Conservation (phyloP, 2,797 vertebrate genomes). For the Acipenser ruthenus region DNA sequence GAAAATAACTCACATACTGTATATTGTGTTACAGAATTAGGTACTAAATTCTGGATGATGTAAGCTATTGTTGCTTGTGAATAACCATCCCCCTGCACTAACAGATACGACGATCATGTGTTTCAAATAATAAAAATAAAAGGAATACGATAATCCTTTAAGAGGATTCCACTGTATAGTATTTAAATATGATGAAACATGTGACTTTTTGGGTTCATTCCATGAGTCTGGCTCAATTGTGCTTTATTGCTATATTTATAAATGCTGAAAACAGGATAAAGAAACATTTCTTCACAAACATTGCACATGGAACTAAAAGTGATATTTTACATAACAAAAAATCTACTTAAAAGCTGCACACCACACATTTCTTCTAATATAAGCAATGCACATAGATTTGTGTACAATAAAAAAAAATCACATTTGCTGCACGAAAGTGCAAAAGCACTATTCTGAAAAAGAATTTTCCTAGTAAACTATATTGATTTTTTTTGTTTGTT, state of each 20-base stretch:
- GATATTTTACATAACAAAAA: conserved; percentile 51
- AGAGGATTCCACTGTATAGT: background rate
- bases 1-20: too few relatives aligned
- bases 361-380: conserved; percentile 15
- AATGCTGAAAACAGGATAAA: conserved; percentile 53
- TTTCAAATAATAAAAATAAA: background rate
- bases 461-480: conserved; percentile 27
- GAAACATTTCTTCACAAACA: conserved; percentile 47
- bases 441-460: conserved; percentile 33
- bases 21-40: too few relatives aligned
- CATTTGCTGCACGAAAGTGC: conserved; percentile 28
- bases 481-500: conserved; percentile 12
- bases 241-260: conserved; percentile 76
- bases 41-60: too few relatives aligned
- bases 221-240: conserved; percentile 46
- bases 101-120: background rate
- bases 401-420: conserved; percentile 28
- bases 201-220: background rate
- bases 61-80: too few relatives aligned
- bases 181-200: too few relatives aligned
- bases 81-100: background rate
- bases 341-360: conserved; percentile 16
- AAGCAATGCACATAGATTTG: conserved; percentile 29
- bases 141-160: background rate
- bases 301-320: conserved; percentile 50